Base-by-base conservation (phyloP, 2,888 invertebrate genomes). In the Caradrina kadenii region DNA sequence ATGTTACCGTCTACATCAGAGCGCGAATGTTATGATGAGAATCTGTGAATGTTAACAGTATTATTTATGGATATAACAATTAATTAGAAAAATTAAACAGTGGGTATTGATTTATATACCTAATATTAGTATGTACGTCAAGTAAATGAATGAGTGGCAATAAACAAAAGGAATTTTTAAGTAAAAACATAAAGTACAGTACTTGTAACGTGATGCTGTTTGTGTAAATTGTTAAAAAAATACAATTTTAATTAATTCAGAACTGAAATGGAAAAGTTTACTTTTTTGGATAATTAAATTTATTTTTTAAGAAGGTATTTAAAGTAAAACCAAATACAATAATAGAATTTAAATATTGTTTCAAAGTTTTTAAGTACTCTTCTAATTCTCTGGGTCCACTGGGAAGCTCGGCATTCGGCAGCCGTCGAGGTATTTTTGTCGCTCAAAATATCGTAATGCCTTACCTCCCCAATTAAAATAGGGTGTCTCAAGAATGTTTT, bases 261-360 rank as follows among this genome's bases (percentile, higher is more conserved):
- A 61, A 61, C 52, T 58, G 1, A 48, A 8, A 22, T 22, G 11
- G 7, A 60, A 73, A 73, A 22, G 45, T 76, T 56, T 56, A 10
- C 26, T 52, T 58, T 39, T 22, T 52, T 11, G 69, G 61, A 69
- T 53, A 48, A 76, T 76, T 76, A 76, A 69, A 69, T 31, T 76
- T 76, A n/a, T 62, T 35, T n/a, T 58, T 62, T 61, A 62, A 76
- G 76, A 54, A 59, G 21, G 45, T 42, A 59, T 67, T 45, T 50
- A 55, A 69, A 70, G 19, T 31, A 42, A 63, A 48, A 52, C 39
- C 31, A 49, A 72, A 58, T 58, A 76, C 53, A 76, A 77, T 73
- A 77, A 77, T 53, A 69, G 48, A 77, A 70, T 77, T 69, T 59
- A 77, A 76, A 73, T 69, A 77, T 77, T 77, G 77, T 73, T 76